Evolutionary conservation across 2,797 vertebrate species (phyloP), one percentile per base, ranked within the genome.

Genomic region (Poecilia wingei): DNA sequence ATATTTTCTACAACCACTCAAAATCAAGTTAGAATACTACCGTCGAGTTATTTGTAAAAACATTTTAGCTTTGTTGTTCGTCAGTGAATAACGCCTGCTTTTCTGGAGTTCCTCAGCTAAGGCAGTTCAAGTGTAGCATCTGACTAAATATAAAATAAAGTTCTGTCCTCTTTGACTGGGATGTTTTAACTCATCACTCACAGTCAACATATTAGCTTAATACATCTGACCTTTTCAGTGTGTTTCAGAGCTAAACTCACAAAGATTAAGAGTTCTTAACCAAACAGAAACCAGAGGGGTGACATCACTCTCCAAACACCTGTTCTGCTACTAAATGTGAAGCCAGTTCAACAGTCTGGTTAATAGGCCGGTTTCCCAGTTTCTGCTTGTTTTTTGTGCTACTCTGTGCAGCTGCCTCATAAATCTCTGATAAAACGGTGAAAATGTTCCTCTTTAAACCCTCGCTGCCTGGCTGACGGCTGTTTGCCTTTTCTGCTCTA

Each of bases 401-500:
- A 6, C 33, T 61, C 43, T 64, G n/a, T 64, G 74, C 57, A 3
- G 1, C 74, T 33, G n/a, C 41, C 75, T 66, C 75, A 47, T 46
- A 25, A 46, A 16, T 64, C 45, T 76, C 28, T 4, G 14, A 28
- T n/a, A 28, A 43, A 20, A 41, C 13, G 3, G 22, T 74, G 51
- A 10, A 22, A 72, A 57, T 74, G 49, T 72, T 45, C 59, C 13
- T n/a, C 57, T 72, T 53, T 59, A 2, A 41, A n/a, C 73, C 68
- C 33, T 77, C 36, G 36, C 84, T 77, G 47, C 82, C 86, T 87
- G 92, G 91, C 95, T 92, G 86, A 89, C 79, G 77, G 64, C 83
- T 91, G 89, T 95, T 93, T 93, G 92, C 87, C 87, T 76, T 76
- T 92, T 95, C 92, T 95, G 90, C 91, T 94, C 91, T 95, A 95